Evolutionary conservation across 2,797 vertebrate genomes (phyloP), one percentile per base, ranked within the genome.

Genomic region (Myotis planiceps): DNA sequence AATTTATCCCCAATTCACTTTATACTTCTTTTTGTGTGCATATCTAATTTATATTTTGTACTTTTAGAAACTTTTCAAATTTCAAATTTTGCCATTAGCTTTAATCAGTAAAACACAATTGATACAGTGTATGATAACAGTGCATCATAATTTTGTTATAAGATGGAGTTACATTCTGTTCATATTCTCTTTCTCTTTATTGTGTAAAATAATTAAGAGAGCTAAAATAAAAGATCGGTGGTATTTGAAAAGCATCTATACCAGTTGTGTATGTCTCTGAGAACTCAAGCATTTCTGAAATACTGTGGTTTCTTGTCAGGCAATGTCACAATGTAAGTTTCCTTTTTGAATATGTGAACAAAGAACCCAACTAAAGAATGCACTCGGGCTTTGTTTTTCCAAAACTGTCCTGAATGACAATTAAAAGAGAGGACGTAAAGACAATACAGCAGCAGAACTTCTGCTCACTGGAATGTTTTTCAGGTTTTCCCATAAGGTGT

Each of bases 291-390:
- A 27, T 42, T 39, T 93, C 51, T 49, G 37, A 95, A 68, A 72
- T 42, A 58, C 3, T 80, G 37, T 72, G 78, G 92, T 85, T 94
- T 88, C 68, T 74, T 75, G 74, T 93, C 88, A 90, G 69, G 37
- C 29, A 60, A 1, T 25, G 32, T 89, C 84, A 87, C 51, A 72
- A 66, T 74, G 42, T 79, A 82, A 78, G 66, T 39, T 63, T 47
- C 45, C 27, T 49, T 92, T 90, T 80, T 51, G 58, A 82, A 79
- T 13, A 32, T 72, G 55, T 29, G 84, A 80, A 90, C 80, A 78
- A 47, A 93, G 68, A 95, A 68, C 34, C 75, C 42, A 83, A 78
- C 47, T 93, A 76, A 87, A 80, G 79, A 89, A 87, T 29, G n/a
- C 16, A 18, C 42, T 66, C 83, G 82, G 58, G 34, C 82, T 92